Percentiles rank a stretch among this genome's conserved stretches.
Conservation (phyloP, 2,113 vertebrate species). For the Pogona vitticeps region DNA sequence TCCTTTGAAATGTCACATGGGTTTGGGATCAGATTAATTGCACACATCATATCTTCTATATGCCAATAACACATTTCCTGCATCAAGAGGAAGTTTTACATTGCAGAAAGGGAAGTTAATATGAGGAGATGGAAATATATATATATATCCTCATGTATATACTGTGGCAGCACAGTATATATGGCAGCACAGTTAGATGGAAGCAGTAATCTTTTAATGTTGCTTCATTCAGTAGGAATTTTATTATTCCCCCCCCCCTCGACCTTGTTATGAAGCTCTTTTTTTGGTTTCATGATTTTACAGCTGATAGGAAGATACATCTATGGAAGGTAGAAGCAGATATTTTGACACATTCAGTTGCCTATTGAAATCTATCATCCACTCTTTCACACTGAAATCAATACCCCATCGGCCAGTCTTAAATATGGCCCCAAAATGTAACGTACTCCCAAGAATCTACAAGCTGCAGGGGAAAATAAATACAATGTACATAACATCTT, state of each 20-base stretch:
- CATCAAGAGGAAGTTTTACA: conserved; percentile 16
- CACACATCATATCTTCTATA: not conserved
- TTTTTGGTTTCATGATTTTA: conserved; percentile 48
- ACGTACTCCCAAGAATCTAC: conserved; percentile 58
- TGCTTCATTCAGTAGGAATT: conserved; percentile 46
- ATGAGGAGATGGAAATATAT: conserved; percentile 19
- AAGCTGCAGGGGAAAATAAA: conserved; percentile 49
- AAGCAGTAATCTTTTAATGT: conserved; percentile 10
- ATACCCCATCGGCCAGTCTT: conserved; percentile 64
- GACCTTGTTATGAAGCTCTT: conserved; percentile 37
- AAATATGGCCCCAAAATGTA: conserved; percentile 60
- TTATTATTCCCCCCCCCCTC: not conserved
- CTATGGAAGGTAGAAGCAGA: conserved; percentile 48
- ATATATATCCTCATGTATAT: too few species aligned
- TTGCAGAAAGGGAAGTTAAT: conserved; percentile 30
- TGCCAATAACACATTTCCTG: conserved; percentile 30
- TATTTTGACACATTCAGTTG: conserved; percentile 47
- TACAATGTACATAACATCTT: conserved; percentile 11
- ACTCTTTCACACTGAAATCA: conserved; percentile 58
- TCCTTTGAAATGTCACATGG: not conserved
- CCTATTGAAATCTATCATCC: conserved; percentile 62
- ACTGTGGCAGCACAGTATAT: conserved; percentile 1
- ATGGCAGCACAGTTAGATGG: conserved; percentile 17
- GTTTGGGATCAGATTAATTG: not conserved
- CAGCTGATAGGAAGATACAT: conserved; percentile 39